A percentile compares a stretch with the other conserved stretches of the same genome.
These are phyloP conservation scores for Cephus runcator DNA, from an alignment of 2,888 invertebrate species.

Conservation along the genomic window DNA sequence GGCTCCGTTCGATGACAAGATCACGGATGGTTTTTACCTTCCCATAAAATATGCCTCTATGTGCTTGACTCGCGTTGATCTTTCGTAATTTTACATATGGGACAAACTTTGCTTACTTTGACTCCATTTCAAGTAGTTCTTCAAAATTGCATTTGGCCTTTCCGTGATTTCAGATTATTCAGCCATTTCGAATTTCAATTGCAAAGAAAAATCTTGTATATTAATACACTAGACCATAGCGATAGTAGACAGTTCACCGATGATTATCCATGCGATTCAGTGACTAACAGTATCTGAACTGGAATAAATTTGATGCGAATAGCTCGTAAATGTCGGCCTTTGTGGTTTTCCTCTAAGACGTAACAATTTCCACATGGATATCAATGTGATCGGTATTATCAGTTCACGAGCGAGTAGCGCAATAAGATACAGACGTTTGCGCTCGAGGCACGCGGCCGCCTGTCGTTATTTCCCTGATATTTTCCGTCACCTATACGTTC, in stretches of 20 bases:
- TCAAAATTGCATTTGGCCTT: neutral
- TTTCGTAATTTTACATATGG: neutral
- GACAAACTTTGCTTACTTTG: neutral
- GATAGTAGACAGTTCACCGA: neutral
- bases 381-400: neutral
- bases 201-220: too few relatives aligned
- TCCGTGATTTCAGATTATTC: too few relatives aligned
- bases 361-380: neutral
- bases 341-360: neutral
- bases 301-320: neutral
- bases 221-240: neutral
- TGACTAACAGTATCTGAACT: too few relatives aligned
- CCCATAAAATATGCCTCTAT: neutral
- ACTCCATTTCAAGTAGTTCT: neutral
- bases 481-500: neutral
- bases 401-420: too few relatives aligned
- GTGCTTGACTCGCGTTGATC: neutral
- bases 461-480: neutral
- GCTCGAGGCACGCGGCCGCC: neutral
- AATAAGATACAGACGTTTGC: neutral
- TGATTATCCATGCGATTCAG: neutral
- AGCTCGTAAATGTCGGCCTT: neutral
- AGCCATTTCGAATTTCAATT: too few relatives aligned
- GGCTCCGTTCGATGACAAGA: neutral
- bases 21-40: neutral